These are phyloP conservation scores for Drosophila nigromelanica DNA, from an alignment of 1,140 invertebrate genomes.

Conservation along the genomic window DNA sequence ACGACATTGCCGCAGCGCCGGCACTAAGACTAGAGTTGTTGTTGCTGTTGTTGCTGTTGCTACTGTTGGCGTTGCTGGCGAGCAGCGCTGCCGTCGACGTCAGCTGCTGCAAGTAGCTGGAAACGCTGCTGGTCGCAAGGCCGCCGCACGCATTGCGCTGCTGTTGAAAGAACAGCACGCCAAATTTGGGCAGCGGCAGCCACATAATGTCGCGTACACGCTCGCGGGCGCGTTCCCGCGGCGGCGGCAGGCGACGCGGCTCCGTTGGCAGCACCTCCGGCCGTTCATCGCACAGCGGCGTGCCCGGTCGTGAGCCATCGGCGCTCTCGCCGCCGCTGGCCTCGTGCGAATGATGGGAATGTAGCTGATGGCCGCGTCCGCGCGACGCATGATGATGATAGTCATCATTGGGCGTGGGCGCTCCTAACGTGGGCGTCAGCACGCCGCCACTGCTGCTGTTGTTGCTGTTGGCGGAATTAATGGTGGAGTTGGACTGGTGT, in stretches of 20 bases:
- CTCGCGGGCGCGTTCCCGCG: constrained; percentile 85
- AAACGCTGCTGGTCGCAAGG: constrained; percentile 10
- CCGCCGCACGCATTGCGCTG: constrained; percentile 65
- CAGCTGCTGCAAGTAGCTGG: constrained; percentile 53
- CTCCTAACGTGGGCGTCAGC: constrained; percentile 26
- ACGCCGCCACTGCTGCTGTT: constrained; percentile 24
- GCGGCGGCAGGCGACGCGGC: constrained; percentile 88
- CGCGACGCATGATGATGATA: constrained; percentile 77
- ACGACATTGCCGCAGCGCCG: constrained; percentile 25
- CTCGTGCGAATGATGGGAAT: constrained; percentile 84
- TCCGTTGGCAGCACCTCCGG: constrained; percentile 91
- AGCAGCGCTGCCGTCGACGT: constrained; percentile 20
- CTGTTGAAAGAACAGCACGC: constrained; percentile 88
- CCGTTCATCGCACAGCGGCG: constrained; percentile 92
- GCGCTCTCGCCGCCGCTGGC: constrained; percentile 83
- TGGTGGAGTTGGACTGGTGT: constrained; percentile 23
- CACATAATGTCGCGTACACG: constrained; percentile 89
- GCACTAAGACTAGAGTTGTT: constrained; percentile 81
- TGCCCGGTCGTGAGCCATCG: constrained; percentile 89
- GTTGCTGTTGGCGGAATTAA: neutral
- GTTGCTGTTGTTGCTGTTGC: constrained; percentile 51
- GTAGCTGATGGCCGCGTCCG: constrained; percentile 80
- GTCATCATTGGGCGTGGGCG: constrained; percentile 57
- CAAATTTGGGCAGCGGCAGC: constrained; percentile 93
- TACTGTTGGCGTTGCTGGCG: constrained; percentile 9